Base-by-base conservation (phyloP, 2,113 vertebrate species). In the Hyperopisus bebe region DNA sequence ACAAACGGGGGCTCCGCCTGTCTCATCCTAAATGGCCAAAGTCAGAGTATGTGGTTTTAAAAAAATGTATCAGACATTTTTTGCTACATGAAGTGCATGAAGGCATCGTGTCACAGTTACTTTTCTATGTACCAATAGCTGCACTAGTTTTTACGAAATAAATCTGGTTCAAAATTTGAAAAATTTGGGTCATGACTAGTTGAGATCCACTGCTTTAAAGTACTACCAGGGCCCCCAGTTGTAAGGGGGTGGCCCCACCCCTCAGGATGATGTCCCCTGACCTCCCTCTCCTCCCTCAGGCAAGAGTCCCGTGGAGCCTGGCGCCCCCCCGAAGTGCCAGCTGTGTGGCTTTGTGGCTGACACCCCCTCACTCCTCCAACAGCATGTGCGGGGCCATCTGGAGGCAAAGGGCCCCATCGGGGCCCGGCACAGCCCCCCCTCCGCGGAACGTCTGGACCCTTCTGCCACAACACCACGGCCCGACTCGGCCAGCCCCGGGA, bases 311-410 rank as follows among this genome's bases (percentile, higher is more conserved):
- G 93, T 95, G 31, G 96, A 96, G 91, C 95, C 96, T 19, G 91
- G 95, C 0, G 92, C 95, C 5, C 93, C 95, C 47, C 95, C 98
- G 7, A 99, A 96, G 92, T 96, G 96, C 93, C 94, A 96, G 93
- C 94, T 97, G 87, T 96, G 96, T 0, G 93, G 95, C 4, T 97
- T 96, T 92, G 95, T 96, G 88, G 95, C 96, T 0, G 97, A 98
- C 85, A 95, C 96, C 0, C 94, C 97, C 39, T 92, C 97, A 0
- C 91, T 95, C 5, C 96, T 98, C 80, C 97, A 97, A 17, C 97
- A 98, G 92, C 98, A 97, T 21, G 88, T 97, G 0, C 94, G 95
- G 77, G 95, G 96, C 89, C 98, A 97, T 0, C 91, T 94, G 55
- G 94, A 96, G 89, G 96, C 91, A 1, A 3, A 95, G 0, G 96